Evolutionary conservation across 2,888 invertebrate genomes (phyloP), one percentile per base, ranked within the genome.

Genomic region (Chymomyza amoena): DNA sequence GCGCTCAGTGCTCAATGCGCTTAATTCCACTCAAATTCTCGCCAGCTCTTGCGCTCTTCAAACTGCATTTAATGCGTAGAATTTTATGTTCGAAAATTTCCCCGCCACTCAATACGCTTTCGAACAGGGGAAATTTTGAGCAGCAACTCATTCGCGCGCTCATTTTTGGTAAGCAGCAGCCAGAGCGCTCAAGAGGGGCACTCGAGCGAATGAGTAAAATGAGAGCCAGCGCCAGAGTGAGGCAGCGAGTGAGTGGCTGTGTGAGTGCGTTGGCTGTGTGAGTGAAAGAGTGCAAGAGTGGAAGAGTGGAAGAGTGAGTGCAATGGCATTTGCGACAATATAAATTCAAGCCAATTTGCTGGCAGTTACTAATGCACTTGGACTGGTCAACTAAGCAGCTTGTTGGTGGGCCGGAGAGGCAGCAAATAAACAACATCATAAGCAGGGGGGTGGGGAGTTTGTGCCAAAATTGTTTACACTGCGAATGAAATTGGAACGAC

Each of bases 111-210:
- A 45, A 45, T 45, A 45, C 39, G 39, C 65, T 73, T 73, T 73
- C 73, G 73, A 73, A 73, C 50, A 56, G 20, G 70, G 63, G 69
- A 57, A 61, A 66, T 45, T n/a, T 4, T 45, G 39, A 45, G 39
- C 3, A 45, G 4, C 61, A 71, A 67, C 61, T 20, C 45, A 54
- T 68, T 68, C 61, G 39, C 16, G 56, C 25, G 16, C 65, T 20
- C 73, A 70, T 45, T 67, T 64, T 66, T 67, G 63, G 61, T 60
- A 54, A 28, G 25, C 25, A 2, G 25, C 25, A 10, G 4, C 4
- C 2, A 9, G 9, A 6, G 2, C 39, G 13, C 25, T 57, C n/a
- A 2, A 52, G 32, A 54, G 61, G 66, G 67, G 54, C 18, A 52
- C n/a, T 65, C 10, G 60, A 28, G 60, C 39, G 50, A 50, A 50